A percentile compares a stretch with the other conserved stretches of the same genome.
phyloP scores from a whole-genome alignment of 2,797 vertebrate species.

The Sternarchorhynchus goeldii region DNA sequence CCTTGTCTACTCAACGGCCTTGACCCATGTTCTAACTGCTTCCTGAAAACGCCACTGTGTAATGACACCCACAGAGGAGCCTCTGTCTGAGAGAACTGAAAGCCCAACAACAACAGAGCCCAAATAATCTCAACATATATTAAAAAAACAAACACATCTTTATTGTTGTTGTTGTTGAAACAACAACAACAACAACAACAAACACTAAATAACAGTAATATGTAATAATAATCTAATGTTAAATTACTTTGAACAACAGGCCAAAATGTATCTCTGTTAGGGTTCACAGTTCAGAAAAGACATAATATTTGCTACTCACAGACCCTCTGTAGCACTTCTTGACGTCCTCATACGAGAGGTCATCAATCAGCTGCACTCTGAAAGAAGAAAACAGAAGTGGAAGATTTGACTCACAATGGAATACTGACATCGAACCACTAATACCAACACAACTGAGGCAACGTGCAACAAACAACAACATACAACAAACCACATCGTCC shows the following conservation, averaged over 20 bases:
- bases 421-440: slow-evolving; percentile 29
- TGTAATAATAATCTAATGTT: no score
- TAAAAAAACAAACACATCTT: no score
- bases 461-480: background rate
- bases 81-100: no score
- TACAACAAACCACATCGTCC: slow-evolving; percentile 46
- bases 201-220: no score
- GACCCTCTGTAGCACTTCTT: slow-evolving; percentile 75
- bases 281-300: background rate
- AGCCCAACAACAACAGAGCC: no score
- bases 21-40: slow-evolving; percentile 25
- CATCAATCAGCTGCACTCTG: slow-evolving; percentile 71
- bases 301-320: slow-evolving; percentile 59
- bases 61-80: background rate
- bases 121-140: no score
- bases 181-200: no score
- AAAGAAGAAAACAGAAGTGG: slow-evolving; percentile 14
- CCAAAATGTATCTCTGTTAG: background rate
- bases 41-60: background rate
- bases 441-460: no score
- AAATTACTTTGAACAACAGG: background rate
- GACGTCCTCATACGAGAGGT: slow-evolving; percentile 70
- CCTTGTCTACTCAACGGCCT: background rate
- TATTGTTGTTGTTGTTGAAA: no score
- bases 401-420: background rate